Evolutionary conservation across 2,888 invertebrate species (phyloP).

Genomic region (Philopedon plagiatum): DNA sequence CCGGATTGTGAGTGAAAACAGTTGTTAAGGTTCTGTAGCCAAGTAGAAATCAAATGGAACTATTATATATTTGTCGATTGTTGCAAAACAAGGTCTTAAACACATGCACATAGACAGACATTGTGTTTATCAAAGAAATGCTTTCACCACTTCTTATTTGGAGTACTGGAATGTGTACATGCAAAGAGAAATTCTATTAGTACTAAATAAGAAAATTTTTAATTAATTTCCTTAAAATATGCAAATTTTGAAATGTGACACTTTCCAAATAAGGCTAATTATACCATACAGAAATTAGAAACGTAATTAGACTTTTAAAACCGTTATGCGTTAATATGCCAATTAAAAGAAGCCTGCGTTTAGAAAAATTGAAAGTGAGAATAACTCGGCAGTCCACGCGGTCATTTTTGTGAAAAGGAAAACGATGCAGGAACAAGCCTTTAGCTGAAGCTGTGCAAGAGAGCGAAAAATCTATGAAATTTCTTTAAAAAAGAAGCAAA

Average conservation of each 20-base stretch:
- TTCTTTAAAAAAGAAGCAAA: neutral
- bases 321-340: neutral
- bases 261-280: neutral
- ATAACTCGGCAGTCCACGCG: neutral
- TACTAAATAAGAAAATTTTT: neutral
- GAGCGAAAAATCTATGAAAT: conserved; percentile 1
- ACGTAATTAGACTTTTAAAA: neutral
- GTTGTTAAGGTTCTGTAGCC: too few species aligned
- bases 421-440: too few species aligned
- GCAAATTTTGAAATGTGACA: neutral
- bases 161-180: too few species aligned
- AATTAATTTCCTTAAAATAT: neutral
- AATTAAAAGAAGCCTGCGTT: neutral
- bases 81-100: too few species aligned
- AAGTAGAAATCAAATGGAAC: too few species aligned
- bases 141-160: too few species aligned
- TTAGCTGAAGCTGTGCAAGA: neutral
- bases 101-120: too few species aligned
- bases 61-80: neutral
- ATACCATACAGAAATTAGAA: conserved; percentile 1
- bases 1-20: too few species aligned
- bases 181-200: neutral
- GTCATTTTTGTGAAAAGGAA: conserved; percentile 13
- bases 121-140: too few species aligned
- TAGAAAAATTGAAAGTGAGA: conserved; percentile 14